Percentiles rank a stretch among this genome's conserved stretches.
Evolutionary conservation across 2,888 invertebrate genomes (phyloP).

Genomic region (Diloba caeruleocephala): DNA sequence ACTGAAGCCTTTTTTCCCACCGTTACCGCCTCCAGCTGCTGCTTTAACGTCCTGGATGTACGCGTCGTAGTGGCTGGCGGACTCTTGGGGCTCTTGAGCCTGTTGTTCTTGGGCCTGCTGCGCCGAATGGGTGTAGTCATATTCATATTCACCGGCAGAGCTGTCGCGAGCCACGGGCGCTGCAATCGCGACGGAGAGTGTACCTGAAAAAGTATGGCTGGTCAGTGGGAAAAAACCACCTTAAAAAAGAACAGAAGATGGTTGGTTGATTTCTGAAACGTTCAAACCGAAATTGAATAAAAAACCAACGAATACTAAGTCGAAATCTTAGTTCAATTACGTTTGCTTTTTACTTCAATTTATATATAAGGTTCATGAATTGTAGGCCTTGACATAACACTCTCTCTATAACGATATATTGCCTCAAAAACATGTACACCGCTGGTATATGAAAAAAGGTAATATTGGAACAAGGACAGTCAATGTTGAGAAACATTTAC

Average conservation of each 20-base stretch:
- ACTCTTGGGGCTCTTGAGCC: constrained; percentile 75
- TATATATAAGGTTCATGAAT: no score
- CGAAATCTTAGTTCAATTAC: no score
- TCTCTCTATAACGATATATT: neutral
- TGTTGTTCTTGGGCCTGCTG: constrained; percentile 55
- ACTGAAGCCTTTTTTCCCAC: constrained; percentile 89
- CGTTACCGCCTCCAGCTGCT: constrained; percentile 70
- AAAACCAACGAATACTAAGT: no score
- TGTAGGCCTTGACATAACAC: neutral
- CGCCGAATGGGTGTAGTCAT: constrained; percentile 75
- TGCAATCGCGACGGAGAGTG: constrained; percentile 67
- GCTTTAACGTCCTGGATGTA: constrained; percentile 82
- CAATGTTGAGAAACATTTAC: constrained; percentile 20
- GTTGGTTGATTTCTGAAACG: no score
- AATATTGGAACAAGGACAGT: constrained; percentile 33
- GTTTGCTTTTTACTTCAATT: no score
- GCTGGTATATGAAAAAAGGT: neutral
- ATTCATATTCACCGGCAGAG: constrained; percentile 77
- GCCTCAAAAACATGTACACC: constrained; percentile 2
- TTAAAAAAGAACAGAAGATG: no score
- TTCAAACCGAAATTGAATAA: no score
- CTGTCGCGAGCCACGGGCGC: constrained; percentile 68
- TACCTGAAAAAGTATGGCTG: constrained; percentile 58
- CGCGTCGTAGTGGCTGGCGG: constrained; percentile 85
- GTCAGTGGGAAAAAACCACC: constrained; percentile 10